phyloP scores from a whole-genome alignment of 2,113 vertebrate genomes.

The Mastomys natalensis region DNA sequence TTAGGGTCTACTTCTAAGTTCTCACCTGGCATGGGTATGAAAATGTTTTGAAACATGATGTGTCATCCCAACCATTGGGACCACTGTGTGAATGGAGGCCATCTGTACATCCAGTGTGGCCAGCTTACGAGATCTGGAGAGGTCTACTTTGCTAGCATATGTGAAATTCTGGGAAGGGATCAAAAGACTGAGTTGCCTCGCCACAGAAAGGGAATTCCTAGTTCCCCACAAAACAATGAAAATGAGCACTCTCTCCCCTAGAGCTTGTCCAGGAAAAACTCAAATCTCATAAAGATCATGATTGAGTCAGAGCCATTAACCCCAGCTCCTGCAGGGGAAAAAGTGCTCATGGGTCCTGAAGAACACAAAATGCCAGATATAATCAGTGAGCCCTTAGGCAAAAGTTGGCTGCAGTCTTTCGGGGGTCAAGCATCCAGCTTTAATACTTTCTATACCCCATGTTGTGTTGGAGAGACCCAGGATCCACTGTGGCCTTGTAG shows the following conservation, averaged over 20 bases:
- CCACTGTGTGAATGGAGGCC: neutral
- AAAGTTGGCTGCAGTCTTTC: no score
- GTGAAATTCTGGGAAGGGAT: neutral
- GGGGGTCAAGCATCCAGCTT: neutral
- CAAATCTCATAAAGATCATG: neutral
- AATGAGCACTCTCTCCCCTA: neutral
- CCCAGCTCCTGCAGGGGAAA: neutral
- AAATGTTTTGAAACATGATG: neutral
- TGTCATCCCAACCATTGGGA: neutral
- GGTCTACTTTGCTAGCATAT: accelerated
- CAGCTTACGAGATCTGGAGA: neutral
- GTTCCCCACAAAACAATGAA: slow-evolving; percentile 6
- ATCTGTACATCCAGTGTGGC: neutral
- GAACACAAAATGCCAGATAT: neutral
- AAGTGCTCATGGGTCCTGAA: accelerated
- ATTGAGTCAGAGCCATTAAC: neutral
- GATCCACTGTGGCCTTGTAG: no score
- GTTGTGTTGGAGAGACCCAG: accelerated
- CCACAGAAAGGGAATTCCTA: slow-evolving; percentile 15
- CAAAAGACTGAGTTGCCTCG: neutral
- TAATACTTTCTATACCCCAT: neutral
- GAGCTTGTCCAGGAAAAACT: neutral
- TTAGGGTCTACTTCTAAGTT: neutral
- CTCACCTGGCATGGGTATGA: neutral
- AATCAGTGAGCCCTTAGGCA: neutral